These are phyloP conservation scores for Copsychus sechellarum DNA, from an alignment of 2,113 vertebrate species.

Conservation along the genomic window DNA sequence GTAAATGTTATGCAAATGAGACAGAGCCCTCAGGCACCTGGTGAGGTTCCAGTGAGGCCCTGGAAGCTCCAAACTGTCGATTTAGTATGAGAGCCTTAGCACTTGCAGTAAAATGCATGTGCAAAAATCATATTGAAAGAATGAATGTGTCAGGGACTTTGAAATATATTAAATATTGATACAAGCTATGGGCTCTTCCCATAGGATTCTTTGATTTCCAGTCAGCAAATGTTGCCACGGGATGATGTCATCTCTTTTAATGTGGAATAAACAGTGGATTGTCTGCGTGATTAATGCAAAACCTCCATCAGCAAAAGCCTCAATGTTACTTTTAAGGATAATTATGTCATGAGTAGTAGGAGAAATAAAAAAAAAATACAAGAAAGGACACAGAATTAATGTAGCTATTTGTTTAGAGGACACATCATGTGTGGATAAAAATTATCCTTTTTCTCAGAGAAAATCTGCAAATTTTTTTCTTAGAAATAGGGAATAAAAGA, in stretches of 20 bases:
- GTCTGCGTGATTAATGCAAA: neutral
- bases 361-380: neutral
- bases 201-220: neutral
- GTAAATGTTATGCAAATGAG: conserved; percentile 23
- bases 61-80: conserved; percentile 5
- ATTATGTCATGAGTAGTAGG: neutral
- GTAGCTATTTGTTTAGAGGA: neutral
- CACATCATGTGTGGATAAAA: accelerated
- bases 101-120: neutral
- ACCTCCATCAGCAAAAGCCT: neutral
- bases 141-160: neutral
- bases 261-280: neutral
- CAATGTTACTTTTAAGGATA: neutral
- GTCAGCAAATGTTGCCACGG: neutral
- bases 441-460: neutral
- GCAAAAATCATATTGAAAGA: neutral
- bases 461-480: neutral
- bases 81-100: neutral
- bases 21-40: conserved; percentile 27
- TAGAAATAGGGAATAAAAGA: neutral
- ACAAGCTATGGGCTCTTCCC: neutral
- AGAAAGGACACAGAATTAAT: neutral
- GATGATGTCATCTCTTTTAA: neutral
- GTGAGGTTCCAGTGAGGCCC: conserved; percentile 11
- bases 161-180: conserved; percentile 11